Evolutionary conservation across 2,113 vertebrate genomes (phyloP).

Genomic region (Gallinago paraguaiae): DNA sequence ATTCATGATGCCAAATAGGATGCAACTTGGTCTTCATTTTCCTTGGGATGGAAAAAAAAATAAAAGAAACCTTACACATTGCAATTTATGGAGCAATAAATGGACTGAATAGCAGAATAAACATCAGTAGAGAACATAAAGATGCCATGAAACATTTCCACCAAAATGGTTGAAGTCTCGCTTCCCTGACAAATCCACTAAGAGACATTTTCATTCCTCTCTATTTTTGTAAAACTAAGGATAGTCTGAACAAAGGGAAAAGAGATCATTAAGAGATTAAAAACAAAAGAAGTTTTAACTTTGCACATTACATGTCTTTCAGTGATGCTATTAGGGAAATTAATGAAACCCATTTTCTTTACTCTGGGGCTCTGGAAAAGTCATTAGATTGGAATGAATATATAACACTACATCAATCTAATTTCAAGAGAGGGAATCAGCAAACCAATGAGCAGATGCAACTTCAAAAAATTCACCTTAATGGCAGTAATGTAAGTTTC

Average conservation of each 20-base stretch:
- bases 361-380: conserved; percentile 66
- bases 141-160: conserved; percentile 48
- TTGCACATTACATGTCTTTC: conserved; percentile 59
- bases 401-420: conserved; percentile 72
- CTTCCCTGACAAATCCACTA: conserved; percentile 36
- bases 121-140: conserved; percentile 55
- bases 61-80: conserved; percentile 28
- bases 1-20: conserved; percentile 34
- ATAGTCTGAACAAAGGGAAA: conserved; percentile 57
- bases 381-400: conserved; percentile 72
- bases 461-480: conserved; percentile 67
- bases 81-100: conserved; percentile 61
- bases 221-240: conserved; percentile 41
- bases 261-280: conserved; percentile 71
- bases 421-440: conserved; percentile 70
- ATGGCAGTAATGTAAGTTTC: conserved; percentile 64
- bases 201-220: conserved; percentile 49
- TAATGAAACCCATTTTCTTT: conserved; percentile 72
- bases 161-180: conserved; percentile 41
- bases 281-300: conserved; percentile 68
- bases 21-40: conserved; percentile 57
- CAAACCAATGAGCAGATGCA: conserved; percentile 63
- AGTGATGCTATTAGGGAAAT: conserved; percentile 73
- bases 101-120: conserved; percentile 60
- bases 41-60: conserved; percentile 34